Evolutionary conservation across 2,888 invertebrate species (phyloP).

Genomic region (Spodoptera picta): DNA sequence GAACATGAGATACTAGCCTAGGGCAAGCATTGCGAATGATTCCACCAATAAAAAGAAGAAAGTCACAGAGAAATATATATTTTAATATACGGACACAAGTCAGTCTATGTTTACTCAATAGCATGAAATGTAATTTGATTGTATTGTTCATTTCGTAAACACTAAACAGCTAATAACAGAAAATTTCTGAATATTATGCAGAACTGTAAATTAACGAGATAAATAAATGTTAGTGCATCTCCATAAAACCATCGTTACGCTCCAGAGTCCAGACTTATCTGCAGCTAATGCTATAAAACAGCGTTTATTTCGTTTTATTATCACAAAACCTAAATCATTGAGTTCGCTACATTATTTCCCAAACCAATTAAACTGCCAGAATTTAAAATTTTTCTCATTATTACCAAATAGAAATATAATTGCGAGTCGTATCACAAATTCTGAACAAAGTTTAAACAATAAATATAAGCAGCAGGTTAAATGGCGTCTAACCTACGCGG

Average conservation of each 20-base stretch:
- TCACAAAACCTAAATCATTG: too few relatives aligned
- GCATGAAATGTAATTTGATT: too few relatives aligned
- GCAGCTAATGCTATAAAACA: not conserved
- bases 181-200: too few relatives aligned
- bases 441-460: constrained; percentile 4
- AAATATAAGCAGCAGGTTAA: constrained; percentile 16
- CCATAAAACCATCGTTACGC: constrained; percentile 11
- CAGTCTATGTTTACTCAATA: too few relatives aligned
- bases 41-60: constrained; percentile 1
- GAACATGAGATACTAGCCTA: constrained; percentile 4
- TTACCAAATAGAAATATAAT: too few relatives aligned
- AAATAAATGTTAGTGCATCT: constrained; percentile 2
- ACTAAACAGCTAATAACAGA: too few relatives aligned
- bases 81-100: too few relatives aligned
- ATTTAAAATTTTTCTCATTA: too few relatives aligned
- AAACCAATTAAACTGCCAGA: too few relatives aligned
- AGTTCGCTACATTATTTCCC: too few relatives aligned
- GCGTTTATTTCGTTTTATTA: not conserved
- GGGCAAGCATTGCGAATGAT: not conserved
- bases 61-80: not conserved
- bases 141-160: too few relatives aligned
- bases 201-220: not conserved
- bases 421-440: not conserved
- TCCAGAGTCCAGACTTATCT: constrained; percentile 8
- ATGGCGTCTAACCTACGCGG: constrained; percentile 15